phyloP scores from a whole-genome alignment of 2,888 invertebrate species.

The Isotomurus palustris region DNA sequence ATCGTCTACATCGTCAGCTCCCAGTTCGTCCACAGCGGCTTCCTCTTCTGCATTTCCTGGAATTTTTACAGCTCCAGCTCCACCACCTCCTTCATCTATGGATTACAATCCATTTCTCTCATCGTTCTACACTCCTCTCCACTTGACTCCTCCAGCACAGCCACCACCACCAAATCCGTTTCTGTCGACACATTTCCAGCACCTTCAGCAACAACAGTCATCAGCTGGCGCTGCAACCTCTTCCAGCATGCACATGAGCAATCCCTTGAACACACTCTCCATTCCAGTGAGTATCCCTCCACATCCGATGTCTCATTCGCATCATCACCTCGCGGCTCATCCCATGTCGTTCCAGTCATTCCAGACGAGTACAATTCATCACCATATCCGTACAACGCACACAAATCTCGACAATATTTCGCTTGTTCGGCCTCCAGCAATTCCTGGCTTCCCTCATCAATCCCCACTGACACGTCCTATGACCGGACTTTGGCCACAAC shows the following conservation, averaged over 20 bases:
- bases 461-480: slow-evolving; percentile 8
- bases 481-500: background rate
- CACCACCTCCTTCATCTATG: background rate
- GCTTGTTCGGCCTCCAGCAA: slow-evolving; percentile 40
- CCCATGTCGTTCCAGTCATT: slow-evolving; percentile 31
- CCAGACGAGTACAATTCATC: slow-evolving; percentile 42
- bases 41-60: background rate
- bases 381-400: slow-evolving; percentile 44
- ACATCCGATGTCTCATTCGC: slow-evolving; percentile 24
- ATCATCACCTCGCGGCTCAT: slow-evolving; percentile 17
- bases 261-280: slow-evolving; percentile 31
- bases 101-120: slow-evolving; percentile 16
- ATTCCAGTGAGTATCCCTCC: slow-evolving; percentile 37
- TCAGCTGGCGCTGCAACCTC: slow-evolving; percentile 7
- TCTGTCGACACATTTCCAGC: too few species aligned
- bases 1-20: background rate
- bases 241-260: slow-evolving; percentile 11
- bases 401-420: slow-evolving; percentile 45
- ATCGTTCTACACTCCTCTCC: slow-evolving; percentile 32
- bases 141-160: slow-evolving; percentile 34
- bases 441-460: slow-evolving; percentile 13
- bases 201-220: slow-evolving; percentile 38
- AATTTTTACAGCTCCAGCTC: background rate
- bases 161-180: too few species aligned
- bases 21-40: background rate